A percentile compares a stretch with the other conserved stretches of the same genome.
These are phyloP conservation scores for Malachius bipustulatus DNA, from an alignment of 2,888 invertebrate species.

Conservation along the genomic window DNA sequence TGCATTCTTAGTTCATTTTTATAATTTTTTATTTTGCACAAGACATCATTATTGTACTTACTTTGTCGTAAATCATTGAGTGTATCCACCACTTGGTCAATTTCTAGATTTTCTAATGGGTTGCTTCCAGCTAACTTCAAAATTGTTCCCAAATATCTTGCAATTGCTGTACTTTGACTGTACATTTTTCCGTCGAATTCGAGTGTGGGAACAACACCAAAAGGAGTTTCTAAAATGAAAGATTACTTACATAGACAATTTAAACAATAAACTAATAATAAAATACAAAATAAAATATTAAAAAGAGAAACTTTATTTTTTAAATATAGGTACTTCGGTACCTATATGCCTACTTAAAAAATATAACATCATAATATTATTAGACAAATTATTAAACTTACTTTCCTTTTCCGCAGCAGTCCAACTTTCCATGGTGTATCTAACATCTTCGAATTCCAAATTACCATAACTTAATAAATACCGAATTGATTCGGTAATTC, in stretches of 20 bases:
- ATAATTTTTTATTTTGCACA: no score
- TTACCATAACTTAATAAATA: conserved; percentile 49
- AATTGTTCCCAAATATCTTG: conserved; percentile 50
- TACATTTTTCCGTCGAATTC: conserved; percentile 52
- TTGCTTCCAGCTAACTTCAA: conserved; percentile 46
- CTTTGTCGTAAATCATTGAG: conserved; percentile 47
- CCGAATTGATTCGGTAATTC: conserved; percentile 50
- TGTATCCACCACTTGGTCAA: conserved; percentile 50
- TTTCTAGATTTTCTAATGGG: conserved; percentile 47
- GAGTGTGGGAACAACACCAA: conserved; percentile 51
- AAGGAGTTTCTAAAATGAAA: conserved; percentile 39
- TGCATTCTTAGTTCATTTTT: no score
- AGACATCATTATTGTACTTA: no score
- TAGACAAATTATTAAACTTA: no score
- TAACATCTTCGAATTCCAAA: conserved; percentile 47
- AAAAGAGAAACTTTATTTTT: no score
- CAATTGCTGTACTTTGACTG: conserved; percentile 48
- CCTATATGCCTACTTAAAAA: no score
- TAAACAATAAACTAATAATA: no score
- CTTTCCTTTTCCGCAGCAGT: no score
- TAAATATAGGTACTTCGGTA: no score
- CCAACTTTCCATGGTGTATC: conserved; percentile 43
- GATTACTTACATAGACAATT: conserved; percentile 24
- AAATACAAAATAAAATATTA: no score
- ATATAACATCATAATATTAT: no score